A percentile compares a stretch with the other conserved stretches of the same genome.
phyloP scores from a whole-genome alignment of 2,113 vertebrate genomes.

The Salvelinus sp. region DNA sequence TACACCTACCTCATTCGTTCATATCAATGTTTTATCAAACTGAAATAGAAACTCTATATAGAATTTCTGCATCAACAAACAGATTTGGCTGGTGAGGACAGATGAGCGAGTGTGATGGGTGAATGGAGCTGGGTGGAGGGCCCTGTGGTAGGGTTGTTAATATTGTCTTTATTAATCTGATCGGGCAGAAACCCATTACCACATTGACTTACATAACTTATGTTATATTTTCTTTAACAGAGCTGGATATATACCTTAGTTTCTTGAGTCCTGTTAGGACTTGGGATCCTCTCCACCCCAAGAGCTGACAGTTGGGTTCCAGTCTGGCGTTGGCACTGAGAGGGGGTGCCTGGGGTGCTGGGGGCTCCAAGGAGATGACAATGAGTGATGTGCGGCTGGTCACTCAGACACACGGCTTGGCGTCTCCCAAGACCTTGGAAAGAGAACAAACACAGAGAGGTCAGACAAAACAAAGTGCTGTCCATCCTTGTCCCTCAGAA shows the following conservation, averaged over 20 bases:
- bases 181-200: slow-evolving; percentile 32
- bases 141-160: slow-evolving; percentile 44
- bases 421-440: slow-evolving; percentile 81
- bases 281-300: not conserved
- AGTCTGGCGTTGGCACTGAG: not conserved
- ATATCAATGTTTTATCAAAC: slow-evolving; percentile 25
- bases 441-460: slow-evolving; percentile 65
- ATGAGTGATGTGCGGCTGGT: slow-evolving; percentile 82
- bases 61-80: slow-evolving; percentile 41
- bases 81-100: slow-evolving; percentile 25
- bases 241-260: not conserved
- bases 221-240: slow-evolving; percentile 9
- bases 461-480: slow-evolving; percentile 75
- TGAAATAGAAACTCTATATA: slow-evolving; percentile 25
- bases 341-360: slow-evolving; percentile 33
- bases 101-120: slow-evolving; percentile 31
- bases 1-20: not conserved
- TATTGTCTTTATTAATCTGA: slow-evolving; percentile 50
- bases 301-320: not conserved
- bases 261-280: not conserved
- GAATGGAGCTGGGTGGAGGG: slow-evolving; percentile 35
- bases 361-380: slow-evolving; percentile 79
- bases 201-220: slow-evolving; percentile 17
- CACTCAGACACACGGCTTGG: slow-evolving; percentile 77
- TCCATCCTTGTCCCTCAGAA: slow-evolving; percentile 56